These are phyloP conservation scores for Lycodopsis pacificus DNA, from an alignment of 2,797 vertebrate species.

Conservation along the genomic window DNA sequence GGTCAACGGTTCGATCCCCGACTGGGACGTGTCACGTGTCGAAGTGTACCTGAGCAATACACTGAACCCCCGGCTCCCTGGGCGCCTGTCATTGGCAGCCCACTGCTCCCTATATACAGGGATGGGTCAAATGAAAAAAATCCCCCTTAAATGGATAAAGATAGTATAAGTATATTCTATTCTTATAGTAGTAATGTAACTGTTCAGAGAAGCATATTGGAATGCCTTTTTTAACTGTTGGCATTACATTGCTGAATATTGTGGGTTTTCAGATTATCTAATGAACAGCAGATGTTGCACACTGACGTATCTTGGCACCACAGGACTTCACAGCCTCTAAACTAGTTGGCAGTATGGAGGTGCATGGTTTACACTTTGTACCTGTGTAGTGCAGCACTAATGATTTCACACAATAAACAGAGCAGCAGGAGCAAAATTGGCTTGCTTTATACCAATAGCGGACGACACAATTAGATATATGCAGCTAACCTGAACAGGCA, in stretches of 20 bases:
- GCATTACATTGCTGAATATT: background rate
- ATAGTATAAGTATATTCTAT: too few species aligned
- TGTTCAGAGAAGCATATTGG: background rate
- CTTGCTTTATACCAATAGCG: slow-evolving; percentile 37
- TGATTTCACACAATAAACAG: slow-evolving; percentile 36
- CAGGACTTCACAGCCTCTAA: slow-evolving; percentile 22
- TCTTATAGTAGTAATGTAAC: background rate
- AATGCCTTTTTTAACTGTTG: background rate
- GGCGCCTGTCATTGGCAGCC: too few species aligned
- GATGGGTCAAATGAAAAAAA: too few species aligned
- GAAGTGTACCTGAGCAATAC: too few species aligned
- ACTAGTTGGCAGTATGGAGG: slow-evolving; percentile 5
- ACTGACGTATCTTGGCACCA: background rate
- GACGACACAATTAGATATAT: slow-evolving; percentile 43
- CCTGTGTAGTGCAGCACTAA: slow-evolving; percentile 31
- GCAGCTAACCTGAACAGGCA: slow-evolving; percentile 56
- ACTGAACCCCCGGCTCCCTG: too few species aligned
- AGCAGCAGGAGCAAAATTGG: slow-evolving; percentile 48
- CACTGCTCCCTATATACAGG: too few species aligned
- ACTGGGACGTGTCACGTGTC: too few species aligned
- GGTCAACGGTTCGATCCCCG: too few species aligned
- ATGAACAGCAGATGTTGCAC: background rate
- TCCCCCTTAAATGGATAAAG: too few species aligned
- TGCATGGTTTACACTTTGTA: slow-evolving; percentile 12
- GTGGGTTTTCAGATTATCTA: background rate